Base-by-base conservation (phyloP, 1,140 invertebrate species). In the Dendroctonus ponderosae region DNA sequence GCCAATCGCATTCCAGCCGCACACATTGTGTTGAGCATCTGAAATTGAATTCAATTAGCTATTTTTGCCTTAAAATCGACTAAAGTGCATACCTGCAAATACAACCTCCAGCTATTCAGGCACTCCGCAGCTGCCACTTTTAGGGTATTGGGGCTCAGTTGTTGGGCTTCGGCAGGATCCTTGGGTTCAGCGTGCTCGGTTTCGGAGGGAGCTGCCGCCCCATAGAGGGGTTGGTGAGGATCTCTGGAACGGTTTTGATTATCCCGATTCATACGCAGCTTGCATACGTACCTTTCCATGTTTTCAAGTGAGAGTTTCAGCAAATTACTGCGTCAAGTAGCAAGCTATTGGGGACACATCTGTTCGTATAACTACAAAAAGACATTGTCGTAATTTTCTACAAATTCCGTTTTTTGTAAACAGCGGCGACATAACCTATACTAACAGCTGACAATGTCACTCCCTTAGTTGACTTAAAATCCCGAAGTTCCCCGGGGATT, bases 11-110 rank as follows among this genome's bases (percentile, higher is more conserved):
- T 81, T 56, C 85, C 85, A 70, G 85, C 82, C 68, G 80, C 80
- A 76, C 85, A 86, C 68, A 86, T 76, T 62, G 80, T 85, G 71
- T 85, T 85, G 62, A 86, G 77, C 78, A 84, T 85, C 85, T 86
- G 26, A 69, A 71, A 41, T 14, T 12, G 38, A 7, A 12, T 67
- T 54, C 9, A 43, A 59, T 43, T 12, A 56, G 26, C 7, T 63
- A 63, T 7, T 54, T 50, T 62, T 54, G 37, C n/a, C n/a, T 62
- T 15, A 38, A 57, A 3, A 62, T 48, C 49, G 12, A 58, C 12
- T 53, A 12, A 26, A 57, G 9, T 52, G n/a, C 12, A 26, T 67
- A 86, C 85, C 79, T 86, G 84, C 66, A 86, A 79, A 80, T 87
- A 87, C 69, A 80, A 80, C 7, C 86, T 80, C 86, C 86, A 87